These are phyloP conservation scores for Catocala nupta DNA, from an alignment of 2,888 invertebrate genomes.

Conservation along the genomic window DNA sequence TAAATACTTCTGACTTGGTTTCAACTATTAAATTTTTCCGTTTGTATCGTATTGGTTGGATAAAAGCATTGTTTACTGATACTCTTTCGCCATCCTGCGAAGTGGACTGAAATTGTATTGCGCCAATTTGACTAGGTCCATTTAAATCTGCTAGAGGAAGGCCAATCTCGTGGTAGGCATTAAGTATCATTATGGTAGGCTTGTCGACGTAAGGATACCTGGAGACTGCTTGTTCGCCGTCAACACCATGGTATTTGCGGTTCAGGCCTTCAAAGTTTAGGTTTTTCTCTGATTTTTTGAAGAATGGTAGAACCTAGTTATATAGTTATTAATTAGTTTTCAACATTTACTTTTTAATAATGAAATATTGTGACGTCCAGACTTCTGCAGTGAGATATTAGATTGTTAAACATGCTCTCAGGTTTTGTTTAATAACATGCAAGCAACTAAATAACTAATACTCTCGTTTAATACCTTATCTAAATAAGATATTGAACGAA, in stretches of 20 bases:
- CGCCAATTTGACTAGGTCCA: slow-evolving; percentile 83
- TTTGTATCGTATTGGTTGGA: slow-evolving; percentile 88
- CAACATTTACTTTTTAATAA: too few relatives aligned
- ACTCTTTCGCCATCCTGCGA: slow-evolving; percentile 84
- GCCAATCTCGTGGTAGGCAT: slow-evolving; percentile 88
- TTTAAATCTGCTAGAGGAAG: slow-evolving; percentile 87
- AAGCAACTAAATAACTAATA: too few relatives aligned
- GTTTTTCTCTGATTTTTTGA: slow-evolving; percentile 89
- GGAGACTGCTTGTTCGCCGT: slow-evolving; percentile 88
- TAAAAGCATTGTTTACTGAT: slow-evolving; percentile 89
- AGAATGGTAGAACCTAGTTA: slow-evolving; percentile 57
- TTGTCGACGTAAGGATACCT: slow-evolving; percentile 87
- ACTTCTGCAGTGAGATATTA: too few relatives aligned
- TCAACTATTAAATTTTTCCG: slow-evolving; percentile 82
- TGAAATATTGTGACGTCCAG: too few relatives aligned
- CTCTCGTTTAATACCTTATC: too few relatives aligned
- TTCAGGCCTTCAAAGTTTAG: slow-evolving; percentile 80
- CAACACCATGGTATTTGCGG: slow-evolving; percentile 85
- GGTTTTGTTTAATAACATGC: too few relatives aligned
- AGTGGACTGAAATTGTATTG: slow-evolving; percentile 87
- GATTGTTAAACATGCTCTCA: too few relatives aligned
- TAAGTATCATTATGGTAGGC: slow-evolving; percentile 83
- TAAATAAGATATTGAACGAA: too few relatives aligned
- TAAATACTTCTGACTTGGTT: slow-evolving; percentile 83
- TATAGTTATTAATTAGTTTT: background rate